Conservation (phyloP, 2,113 vertebrate species). For the Lophius piscatorius region DNA sequence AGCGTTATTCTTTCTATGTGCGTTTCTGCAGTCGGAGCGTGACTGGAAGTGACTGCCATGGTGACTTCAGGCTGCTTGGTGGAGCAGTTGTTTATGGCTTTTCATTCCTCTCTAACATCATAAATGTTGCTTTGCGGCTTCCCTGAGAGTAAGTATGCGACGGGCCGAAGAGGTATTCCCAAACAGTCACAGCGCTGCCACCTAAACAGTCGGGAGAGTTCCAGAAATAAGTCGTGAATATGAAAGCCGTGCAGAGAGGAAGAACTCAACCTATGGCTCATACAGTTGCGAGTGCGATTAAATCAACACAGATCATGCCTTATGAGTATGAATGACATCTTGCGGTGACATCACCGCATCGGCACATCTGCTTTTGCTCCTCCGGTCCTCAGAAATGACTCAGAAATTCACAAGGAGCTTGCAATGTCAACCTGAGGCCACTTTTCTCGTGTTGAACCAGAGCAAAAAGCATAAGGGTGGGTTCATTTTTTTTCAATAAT, state of each 20-base stretch:
- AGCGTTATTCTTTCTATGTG: neutral
- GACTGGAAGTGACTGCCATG: slow-evolving; percentile 24
- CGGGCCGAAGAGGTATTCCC: slow-evolving; percentile 48
- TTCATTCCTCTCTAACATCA: slow-evolving; percentile 69
- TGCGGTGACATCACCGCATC: slow-evolving; percentile 64
- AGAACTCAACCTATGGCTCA: neutral
- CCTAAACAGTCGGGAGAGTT: slow-evolving; percentile 41
- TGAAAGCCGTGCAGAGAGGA: neutral
- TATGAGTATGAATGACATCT: slow-evolving; percentile 39
- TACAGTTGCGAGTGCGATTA: neutral
- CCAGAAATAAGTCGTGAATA: slow-evolving; percentile 26
- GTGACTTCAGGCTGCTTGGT: slow-evolving; percentile 43
- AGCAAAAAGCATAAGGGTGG: neutral
- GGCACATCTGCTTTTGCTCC: slow-evolving; percentile 70
- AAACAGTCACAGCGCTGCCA: slow-evolving; percentile 26
- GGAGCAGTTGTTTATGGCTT: slow-evolving; percentile 63
- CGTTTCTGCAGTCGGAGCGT: slow-evolving; percentile 2
- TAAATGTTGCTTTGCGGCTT: slow-evolving; percentile 76
- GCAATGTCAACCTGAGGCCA: slow-evolving; percentile 28
- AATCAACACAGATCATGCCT: slow-evolving; percentile 16
- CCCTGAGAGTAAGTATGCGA: slow-evolving; percentile 55
- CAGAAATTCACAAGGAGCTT: slow-evolving; percentile 40
- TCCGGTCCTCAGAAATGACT: slow-evolving; percentile 48
- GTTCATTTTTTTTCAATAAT: too few relatives aligned
- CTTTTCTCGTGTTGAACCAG: slow-evolving; percentile 26